Evolutionary conservation across 2,113 vertebrate species (phyloP).

Genomic region (Pagrus major): DNA sequence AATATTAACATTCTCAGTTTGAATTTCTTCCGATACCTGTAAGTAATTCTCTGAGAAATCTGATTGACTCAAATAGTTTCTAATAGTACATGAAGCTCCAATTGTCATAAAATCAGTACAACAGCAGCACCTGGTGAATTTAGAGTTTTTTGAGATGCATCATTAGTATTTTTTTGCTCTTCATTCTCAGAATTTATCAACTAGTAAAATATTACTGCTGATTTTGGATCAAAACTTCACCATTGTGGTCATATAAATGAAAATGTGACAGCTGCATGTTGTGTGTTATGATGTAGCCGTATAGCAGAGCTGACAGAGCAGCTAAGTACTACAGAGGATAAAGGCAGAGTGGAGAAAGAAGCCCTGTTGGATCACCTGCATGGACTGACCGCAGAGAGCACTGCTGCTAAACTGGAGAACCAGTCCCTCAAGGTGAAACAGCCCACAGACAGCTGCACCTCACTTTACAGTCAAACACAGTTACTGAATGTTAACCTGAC

Average conservation of each 20-base stretch:
- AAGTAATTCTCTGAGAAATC: background rate
- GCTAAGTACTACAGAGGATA: slow-evolving; percentile 84
- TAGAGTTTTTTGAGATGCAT: background rate
- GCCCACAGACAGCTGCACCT: background rate
- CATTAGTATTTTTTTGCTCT: background rate
- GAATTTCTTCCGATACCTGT: too few species aligned
- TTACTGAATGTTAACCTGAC: background rate
- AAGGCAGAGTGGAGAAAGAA: slow-evolving; percentile 83
- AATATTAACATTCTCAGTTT: too few species aligned
- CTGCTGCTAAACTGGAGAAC: slow-evolving; percentile 86
- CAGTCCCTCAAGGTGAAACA: slow-evolving; percentile 89
- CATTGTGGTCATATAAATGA: background rate
- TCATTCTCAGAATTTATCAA: background rate
- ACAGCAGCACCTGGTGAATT: background rate
- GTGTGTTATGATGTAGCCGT: slow-evolving; percentile 76
- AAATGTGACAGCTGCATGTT: background rate
- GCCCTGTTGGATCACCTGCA: slow-evolving; percentile 85
- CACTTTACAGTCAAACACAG: background rate
- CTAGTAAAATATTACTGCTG: background rate
- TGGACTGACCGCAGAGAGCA: slow-evolving; percentile 83
- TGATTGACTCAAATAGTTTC: background rate
- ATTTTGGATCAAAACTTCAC: background rate
- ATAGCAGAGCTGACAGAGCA: slow-evolving; percentile 87
- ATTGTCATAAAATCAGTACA: background rate
- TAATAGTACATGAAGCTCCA: background rate